Percentiles rank a stretch among this genome's conserved stretches.
These are phyloP conservation scores for Caenorhabditis briggsae DNA, from an alignment of 1,140 invertebrate species.

Conservation along the genomic window DNA sequence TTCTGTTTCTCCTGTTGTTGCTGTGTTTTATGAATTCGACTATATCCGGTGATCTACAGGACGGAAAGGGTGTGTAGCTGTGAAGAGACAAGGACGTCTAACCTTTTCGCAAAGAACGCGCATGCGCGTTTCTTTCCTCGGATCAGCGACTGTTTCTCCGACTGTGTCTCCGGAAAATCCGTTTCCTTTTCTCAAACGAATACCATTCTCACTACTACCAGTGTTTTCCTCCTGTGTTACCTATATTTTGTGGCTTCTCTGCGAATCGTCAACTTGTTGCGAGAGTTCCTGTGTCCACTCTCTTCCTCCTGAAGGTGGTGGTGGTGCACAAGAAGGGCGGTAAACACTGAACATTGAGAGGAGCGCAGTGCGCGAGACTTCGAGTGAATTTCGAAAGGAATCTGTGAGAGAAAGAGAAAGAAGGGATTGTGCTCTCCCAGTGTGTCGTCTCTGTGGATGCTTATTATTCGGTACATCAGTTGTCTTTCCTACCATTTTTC, in stretches of 20 bases:
- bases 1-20: constrained; percentile 10
- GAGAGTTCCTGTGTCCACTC: constrained; percentile 11
- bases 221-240: not conserved
- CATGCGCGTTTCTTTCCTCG: constrained; percentile 25
- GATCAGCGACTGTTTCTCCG: not conserved
- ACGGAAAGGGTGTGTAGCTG: constrained; percentile 51
- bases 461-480: constrained; percentile 24
- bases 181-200: not conserved
- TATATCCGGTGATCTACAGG: constrained; percentile 53
- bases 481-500: not conserved
- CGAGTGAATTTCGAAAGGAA: constrained; percentile 46
- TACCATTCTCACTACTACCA: constrained; percentile 21
- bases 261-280: constrained; percentile 51
- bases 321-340: constrained; percentile 53
- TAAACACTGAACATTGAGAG: constrained; percentile 53
- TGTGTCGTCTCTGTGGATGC: constrained; percentile 35
- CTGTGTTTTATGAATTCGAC: constrained; percentile 37
- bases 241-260: constrained; percentile 12
- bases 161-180: constrained; percentile 10
- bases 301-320: constrained; percentile 25
- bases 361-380: constrained; percentile 49
- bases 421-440: too few relatives aligned
- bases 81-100: constrained; percentile 40
- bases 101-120: constrained; percentile 36
- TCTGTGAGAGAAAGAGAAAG: constrained; percentile 1